Evolutionary conservation across 1,140 invertebrate genomes (phyloP).

Genomic region (Sycobia sp.): DNA sequence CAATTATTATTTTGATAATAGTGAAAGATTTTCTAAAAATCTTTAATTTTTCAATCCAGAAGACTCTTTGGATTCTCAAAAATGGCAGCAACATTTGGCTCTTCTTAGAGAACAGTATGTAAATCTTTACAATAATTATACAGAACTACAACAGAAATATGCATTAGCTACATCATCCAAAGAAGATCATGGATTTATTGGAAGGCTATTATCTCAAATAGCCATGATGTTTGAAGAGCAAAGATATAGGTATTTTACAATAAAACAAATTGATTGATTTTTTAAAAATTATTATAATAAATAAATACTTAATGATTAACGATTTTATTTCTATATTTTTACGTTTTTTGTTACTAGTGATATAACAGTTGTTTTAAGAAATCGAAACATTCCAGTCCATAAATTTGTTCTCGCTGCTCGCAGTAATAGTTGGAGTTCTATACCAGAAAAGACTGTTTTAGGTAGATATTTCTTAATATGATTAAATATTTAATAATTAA

Average conservation of each 20-base stretch:
- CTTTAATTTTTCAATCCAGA: constrained; percentile 2
- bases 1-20: no score
- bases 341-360: constrained; percentile 67
- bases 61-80: constrained; percentile 59
- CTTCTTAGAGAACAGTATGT: constrained; percentile 89
- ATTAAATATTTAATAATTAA: constrained; percentile 7
- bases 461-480: constrained; percentile 66
- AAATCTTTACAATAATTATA: constrained; percentile 82
- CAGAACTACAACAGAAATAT: constrained; percentile 84
- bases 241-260: constrained; percentile 68
- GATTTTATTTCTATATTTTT: constrained; percentile 4
- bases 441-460: constrained; percentile 71
- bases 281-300: background rate
- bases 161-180: constrained; percentile 71
- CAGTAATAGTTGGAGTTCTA: constrained; percentile 74
- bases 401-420: constrained; percentile 89
- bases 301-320: background rate
- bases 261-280: constrained; percentile 4
- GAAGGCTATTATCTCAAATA: constrained; percentile 78
- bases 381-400: constrained; percentile 78
- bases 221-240: constrained; percentile 79
- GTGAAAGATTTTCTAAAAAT: background rate
- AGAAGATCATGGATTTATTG: constrained; percentile 77
- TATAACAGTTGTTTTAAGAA: constrained; percentile 73
- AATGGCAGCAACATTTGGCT: constrained; percentile 85